Base-by-base conservation (phyloP, 1,140 invertebrate genomes). In the Penaeus vannamei region DNA sequence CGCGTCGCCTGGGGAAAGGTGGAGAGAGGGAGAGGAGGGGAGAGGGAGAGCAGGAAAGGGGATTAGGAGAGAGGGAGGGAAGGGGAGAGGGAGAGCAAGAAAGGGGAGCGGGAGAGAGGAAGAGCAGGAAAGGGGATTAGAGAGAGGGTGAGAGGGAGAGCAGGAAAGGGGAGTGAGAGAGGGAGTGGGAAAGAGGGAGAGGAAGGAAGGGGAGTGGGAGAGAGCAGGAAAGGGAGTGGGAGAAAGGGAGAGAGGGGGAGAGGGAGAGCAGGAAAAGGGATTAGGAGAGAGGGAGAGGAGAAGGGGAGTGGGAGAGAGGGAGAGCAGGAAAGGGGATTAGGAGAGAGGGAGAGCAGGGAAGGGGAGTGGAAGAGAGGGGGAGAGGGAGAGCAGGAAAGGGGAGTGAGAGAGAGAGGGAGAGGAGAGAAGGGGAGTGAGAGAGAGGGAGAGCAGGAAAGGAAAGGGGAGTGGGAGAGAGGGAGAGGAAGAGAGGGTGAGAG, bases 191-290 rank as follows among this genome's bases (percentile, higher is more conserved):
- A 23, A 8, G 3, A 23, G n/a, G 22, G n/a, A 23, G 2, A 23
- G n/a, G 66, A 72, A 23, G n/a, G 66, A 72, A 23, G n/a, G 66
- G n/a, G 66, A 72, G 66, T 23, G 66, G n/a, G 66, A 72, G 66
- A 72, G 66, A 72, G 66, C 20, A 23, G n/a, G 66, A 72, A 20
- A 69, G 66, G 23, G 66, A 69, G 66, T 14, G 66, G 23, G 66
- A 69, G 66, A 69, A 20, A 69, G 66, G 23, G 66, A 69, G 66
- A 69, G 66, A 23, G 22, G 23, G 66, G 23, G 66, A 69, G 66
- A 69, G 66, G 23, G 19, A 22, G 20, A 7, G 26, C 32, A 26
- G n/a, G 69, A 22, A n/a, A 76, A 26, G 36, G 69, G 22, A 26
- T 10, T 7, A 22, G 69, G 22, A n/a, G 22, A 26, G 32, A 26